phyloP scores from a whole-genome alignment of 2,113 vertebrate genomes.

The Pandion haliaetus region DNA sequence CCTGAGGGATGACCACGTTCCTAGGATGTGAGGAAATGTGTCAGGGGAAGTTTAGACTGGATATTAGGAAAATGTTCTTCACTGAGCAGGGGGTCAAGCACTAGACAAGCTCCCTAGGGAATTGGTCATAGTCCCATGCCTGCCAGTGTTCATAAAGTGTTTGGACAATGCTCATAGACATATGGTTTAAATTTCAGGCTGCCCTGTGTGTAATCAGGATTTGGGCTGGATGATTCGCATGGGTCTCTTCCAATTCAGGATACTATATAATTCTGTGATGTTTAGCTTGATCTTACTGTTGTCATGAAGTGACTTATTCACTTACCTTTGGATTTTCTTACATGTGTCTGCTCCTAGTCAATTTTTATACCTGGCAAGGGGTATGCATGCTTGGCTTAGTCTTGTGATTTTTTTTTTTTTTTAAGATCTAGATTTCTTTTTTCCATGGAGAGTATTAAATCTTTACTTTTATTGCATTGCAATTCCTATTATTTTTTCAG shows the following conservation, averaged over 20 bases:
- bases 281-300: neutral
- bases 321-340: neutral
- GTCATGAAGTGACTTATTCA: neutral
- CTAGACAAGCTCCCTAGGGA: neutral
- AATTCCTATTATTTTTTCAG: neutral
- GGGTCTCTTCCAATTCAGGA: neutral
- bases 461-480: neutral
- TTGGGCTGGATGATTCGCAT: neutral
- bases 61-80: neutral
- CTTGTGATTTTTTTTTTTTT: neutral
- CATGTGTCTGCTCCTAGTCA: neutral
- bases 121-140: rapidly evolving
- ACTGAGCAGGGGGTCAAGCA: neutral
- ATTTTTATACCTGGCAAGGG: neutral
- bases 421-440: neutral
- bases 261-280: neutral
- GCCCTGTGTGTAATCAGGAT: neutral
- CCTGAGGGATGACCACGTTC: neutral
- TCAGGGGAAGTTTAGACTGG: neutral
- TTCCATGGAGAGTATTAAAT: neutral
- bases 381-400: neutral
- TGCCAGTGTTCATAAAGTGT: neutral
- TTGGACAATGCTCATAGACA: neutral
- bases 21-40: neutral
- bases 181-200: neutral